These are phyloP conservation scores for Eupithecia pulchellata DNA, from an alignment of 2,888 invertebrate species.

Conservation along the genomic window DNA sequence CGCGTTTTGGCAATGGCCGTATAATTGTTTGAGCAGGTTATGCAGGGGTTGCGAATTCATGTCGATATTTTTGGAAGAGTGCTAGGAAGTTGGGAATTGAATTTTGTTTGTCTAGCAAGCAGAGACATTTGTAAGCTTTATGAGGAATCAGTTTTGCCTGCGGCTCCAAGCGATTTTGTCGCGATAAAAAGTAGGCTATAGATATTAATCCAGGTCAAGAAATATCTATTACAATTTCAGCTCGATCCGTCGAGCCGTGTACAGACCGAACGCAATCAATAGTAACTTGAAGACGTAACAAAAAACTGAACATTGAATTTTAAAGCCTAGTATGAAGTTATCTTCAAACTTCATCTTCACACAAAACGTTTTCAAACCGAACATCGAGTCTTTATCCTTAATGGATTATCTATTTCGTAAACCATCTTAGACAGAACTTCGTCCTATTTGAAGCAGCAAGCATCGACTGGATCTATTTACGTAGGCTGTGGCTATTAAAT, in stretches of 20 bases:
- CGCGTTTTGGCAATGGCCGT: slow-evolving; percentile 26
- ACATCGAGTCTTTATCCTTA: background rate
- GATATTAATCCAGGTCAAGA: too few species aligned
- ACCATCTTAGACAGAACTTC: slow-evolving; percentile 4
- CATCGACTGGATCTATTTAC: slow-evolving; percentile 61
- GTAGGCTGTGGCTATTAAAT: slow-evolving; percentile 77
- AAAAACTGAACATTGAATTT: background rate
- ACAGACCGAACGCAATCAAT: background rate
- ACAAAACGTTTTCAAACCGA: background rate
- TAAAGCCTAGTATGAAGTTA: background rate
- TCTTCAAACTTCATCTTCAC: background rate
- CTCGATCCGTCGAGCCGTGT: background rate
- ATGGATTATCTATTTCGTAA: background rate
- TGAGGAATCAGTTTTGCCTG: background rate
- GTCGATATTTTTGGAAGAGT: background rate
- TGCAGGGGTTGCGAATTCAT: background rate
- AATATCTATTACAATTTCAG: background rate
- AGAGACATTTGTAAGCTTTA: background rate
- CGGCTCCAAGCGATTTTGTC: background rate
- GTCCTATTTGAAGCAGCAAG: background rate
- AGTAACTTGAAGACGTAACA: background rate
- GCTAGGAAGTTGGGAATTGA: background rate
- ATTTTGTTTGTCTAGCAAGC: background rate
- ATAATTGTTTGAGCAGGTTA: slow-evolving; percentile 18
- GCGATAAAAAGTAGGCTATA: too few species aligned